Evolutionary conservation across 2,797 vertebrate genomes (phyloP), one percentile per base, ranked within the genome.

Genomic region (Anabas testudineus): DNA sequence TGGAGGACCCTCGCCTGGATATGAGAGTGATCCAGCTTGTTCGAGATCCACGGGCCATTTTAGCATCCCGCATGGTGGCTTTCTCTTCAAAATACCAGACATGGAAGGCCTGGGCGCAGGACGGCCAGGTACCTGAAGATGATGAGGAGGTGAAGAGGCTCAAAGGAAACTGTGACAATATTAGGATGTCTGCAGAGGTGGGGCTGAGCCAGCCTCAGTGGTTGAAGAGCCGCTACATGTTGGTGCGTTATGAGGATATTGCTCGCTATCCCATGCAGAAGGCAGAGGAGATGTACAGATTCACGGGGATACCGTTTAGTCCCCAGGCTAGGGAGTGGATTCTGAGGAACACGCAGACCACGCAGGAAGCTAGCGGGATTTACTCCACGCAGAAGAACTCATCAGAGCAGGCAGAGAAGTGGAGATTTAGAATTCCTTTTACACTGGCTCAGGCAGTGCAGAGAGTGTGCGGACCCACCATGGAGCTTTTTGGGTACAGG

Each of bases 301-400:
- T 99, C 10, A 91, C 96, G 0, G 97, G 96, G 77, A 96, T 99
- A 52, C 93, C 95, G 0, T 95, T 98, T 57, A 97, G 95, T 0
- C 77, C 92, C 0, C 94, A 96, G 77, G 97, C 97, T 28, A 94
- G 95, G 66, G 94, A 96, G 46, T 99, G 98, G 98, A 99, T 99
- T 60, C 73, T 89, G 42, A 95, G 81, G 61, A 99, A 99, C 91
- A 99, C 98, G 0, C 96, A 96, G 78, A 95, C 94, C 0, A 93
- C 95, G 3, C 93, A 74, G 2, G 94, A 92, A 4, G 78, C 91
- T 24, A 95, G 89, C 0, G 96, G 92, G 4, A 87, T 98, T 76
- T 99, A 97, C 74, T 99, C 98, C 67, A 99, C 98, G 0, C 96
- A 95, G 89, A 99, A 96, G 75, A 99, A 99, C 91, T 98, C 98